Evolutionary conservation across 2,888 invertebrate species (phyloP).

Genomic region (Ypsolopha sequella): DNA sequence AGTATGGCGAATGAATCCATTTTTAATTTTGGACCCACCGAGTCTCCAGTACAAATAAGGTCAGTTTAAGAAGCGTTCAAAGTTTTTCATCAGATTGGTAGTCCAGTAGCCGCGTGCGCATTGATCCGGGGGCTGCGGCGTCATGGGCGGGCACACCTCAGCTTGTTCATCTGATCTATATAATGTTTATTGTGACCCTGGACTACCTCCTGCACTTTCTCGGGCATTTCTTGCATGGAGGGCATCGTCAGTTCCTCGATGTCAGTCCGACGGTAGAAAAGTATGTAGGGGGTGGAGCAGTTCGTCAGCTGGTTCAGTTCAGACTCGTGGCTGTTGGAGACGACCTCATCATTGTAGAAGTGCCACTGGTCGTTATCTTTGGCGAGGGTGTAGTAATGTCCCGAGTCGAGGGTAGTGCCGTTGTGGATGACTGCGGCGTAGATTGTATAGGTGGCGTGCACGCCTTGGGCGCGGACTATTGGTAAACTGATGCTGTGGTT

Average conservation of each 20-base stretch:
- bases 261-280: conserved; percentile 76
- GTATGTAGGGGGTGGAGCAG: conserved; percentile 85
- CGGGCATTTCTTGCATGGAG: conserved; percentile 37
- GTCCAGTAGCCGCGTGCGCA: no score
- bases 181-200: conserved; percentile 44
- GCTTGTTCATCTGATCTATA: conserved; percentile 32
- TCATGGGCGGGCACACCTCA: conserved; percentile 36
- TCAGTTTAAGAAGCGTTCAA: no score
- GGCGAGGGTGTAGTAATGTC: conserved; percentile 90
- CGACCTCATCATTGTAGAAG: conserved; percentile 85
- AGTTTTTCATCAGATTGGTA: no score
- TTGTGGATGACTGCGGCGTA: conserved; percentile 89
- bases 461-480: conserved; percentile 38
- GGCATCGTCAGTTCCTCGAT: conserved; percentile 42
- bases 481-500: conserved; percentile 68
- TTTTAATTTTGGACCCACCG: no score
- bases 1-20: no score
- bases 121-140: conserved; percentile 9
- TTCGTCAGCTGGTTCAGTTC: conserved; percentile 74
- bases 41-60: no score
- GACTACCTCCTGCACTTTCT: conserved; percentile 34
- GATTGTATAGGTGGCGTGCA: conserved; percentile 71
- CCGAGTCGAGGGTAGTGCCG: conserved; percentile 85
- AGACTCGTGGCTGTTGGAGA: conserved; percentile 70
- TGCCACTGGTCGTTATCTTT: conserved; percentile 80